A percentile compares a stretch with the other conserved stretches of the same genome.
phyloP scores from a whole-genome alignment of 2,888 invertebrate species.

The Alloplasta piceator region DNA sequence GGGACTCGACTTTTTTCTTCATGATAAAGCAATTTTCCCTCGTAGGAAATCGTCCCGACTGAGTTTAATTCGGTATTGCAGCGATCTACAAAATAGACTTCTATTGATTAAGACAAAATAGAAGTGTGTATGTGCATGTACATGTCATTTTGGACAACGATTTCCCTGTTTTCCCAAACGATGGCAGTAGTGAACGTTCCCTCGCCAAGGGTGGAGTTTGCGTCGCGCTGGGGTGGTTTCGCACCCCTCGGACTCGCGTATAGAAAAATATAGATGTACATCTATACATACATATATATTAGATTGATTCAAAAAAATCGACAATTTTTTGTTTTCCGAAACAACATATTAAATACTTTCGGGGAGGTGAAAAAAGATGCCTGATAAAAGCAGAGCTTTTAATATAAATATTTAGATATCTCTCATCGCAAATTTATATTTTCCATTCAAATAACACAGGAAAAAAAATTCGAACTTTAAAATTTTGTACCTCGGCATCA shows the following conservation, averaged over 20 bases:
- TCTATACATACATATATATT: neutral
- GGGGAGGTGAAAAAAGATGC: too few species aligned
- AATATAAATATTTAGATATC: too few species aligned
- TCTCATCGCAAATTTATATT: too few species aligned
- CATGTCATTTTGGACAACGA: neutral
- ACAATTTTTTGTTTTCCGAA: too few species aligned
- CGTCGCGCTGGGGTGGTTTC: conserved; percentile 29
- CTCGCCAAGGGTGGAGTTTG: conserved; percentile 57
- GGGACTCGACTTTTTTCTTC: neutral
- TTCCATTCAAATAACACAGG: too few species aligned
- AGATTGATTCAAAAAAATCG: too few species aligned
- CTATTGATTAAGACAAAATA: conserved; percentile 26
- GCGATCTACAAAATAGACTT: neutral
- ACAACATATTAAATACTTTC: too few species aligned
- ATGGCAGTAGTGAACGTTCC: conserved; percentile 46
- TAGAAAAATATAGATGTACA: conserved; percentile 10
- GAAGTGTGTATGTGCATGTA: neutral
- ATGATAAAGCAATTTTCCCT: neutral
- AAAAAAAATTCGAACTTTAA: too few species aligned
- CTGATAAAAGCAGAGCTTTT: too few species aligned
- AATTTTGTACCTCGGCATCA: too few species aligned
- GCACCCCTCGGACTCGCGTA: neutral
- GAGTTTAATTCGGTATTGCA: conserved; percentile 1
- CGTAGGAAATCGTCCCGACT: neutral
- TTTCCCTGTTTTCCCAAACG: conserved; percentile 31